Evolutionary conservation across 2,888 invertebrate genomes (phyloP).

Genomic region (Neoscelio sp.): DNA sequence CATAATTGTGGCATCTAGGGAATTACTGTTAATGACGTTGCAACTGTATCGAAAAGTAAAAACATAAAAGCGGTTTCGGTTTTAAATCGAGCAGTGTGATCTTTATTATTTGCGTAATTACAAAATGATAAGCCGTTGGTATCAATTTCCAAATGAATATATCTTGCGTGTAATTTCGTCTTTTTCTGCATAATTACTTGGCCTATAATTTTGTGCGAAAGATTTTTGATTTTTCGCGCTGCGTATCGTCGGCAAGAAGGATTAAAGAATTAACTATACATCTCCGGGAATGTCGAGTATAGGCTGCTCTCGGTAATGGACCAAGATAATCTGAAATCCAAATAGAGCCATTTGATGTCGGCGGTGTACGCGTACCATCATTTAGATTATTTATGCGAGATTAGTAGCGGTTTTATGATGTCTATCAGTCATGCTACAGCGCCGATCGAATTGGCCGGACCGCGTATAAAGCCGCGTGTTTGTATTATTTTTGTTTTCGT

Average conservation of each 20-base stretch:
- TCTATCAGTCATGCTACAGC: slow-evolving; percentile 54
- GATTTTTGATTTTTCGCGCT: slow-evolving; percentile 14
- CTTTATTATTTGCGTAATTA: slow-evolving; percentile 36
- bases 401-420: slow-evolving; percentile 59
- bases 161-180: slow-evolving; percentile 36
- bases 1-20: no score
- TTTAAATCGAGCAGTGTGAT: slow-evolving; percentile 19
- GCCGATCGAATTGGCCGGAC: slow-evolving; percentile 46
- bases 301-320: slow-evolving; percentile 66
- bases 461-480: slow-evolving; percentile 48
- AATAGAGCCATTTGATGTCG: slow-evolving; percentile 68
- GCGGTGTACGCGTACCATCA: slow-evolving; percentile 59
- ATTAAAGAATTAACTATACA: slow-evolving; percentile 58
- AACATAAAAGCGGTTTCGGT: no score
- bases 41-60: no score
- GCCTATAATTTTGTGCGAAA: slow-evolving; percentile 48
- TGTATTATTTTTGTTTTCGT: slow-evolving; percentile 41
- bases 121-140: slow-evolving; percentile 36
- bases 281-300: slow-evolving; percentile 50
- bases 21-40: no score
- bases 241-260: slow-evolving; percentile 23
- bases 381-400: slow-evolving; percentile 70
- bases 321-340: slow-evolving; percentile 68
- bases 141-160: slow-evolving; percentile 44
- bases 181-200: slow-evolving; percentile 50